Percentiles rank a stretch among this genome's conserved stretches.
phyloP scores from a whole-genome alignment of 2,888 invertebrate species.

The Leptopilina syphax region DNA sequence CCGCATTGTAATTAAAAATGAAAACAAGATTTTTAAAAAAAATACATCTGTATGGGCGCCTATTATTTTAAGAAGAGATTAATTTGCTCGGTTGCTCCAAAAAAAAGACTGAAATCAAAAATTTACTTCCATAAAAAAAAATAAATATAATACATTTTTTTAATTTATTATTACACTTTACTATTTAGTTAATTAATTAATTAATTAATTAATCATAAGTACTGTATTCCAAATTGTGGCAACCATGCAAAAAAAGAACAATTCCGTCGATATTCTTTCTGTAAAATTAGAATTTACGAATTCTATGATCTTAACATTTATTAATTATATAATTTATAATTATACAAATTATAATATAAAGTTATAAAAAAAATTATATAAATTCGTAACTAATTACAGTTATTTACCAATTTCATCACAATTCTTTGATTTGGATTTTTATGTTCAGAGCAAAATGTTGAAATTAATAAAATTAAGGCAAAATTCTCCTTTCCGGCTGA shows the following conservation, averaged over 20 bases:
- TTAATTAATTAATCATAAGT: not conserved
- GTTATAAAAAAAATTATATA: too few relatives aligned
- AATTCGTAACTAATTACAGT: too few relatives aligned
- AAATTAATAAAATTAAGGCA: not conserved
- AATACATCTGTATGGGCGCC: not conserved
- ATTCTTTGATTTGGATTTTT: not conserved
- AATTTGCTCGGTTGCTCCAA: slow-evolving; percentile 12
- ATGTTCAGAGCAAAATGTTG: not conserved
- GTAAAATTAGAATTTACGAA: slow-evolving; percentile 4
- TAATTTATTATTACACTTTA: too few relatives aligned
- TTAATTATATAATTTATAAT: too few relatives aligned
- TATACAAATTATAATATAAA: too few relatives aligned
- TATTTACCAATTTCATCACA: too few relatives aligned
- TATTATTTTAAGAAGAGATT: slow-evolving; percentile 14
- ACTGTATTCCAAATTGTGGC: not conserved
- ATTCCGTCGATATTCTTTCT: slow-evolving; percentile 7
- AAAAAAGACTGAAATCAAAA: slow-evolving; percentile 4
- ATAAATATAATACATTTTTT: too few relatives aligned
- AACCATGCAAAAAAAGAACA: not conserved
- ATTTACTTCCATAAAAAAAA: not conserved
- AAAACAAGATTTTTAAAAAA: not conserved
- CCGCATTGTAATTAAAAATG: not conserved
- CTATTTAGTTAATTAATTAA: not conserved
- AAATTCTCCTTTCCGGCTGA: not conserved
- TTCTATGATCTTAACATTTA: not conserved